phyloP scores from a whole-genome alignment of 2,113 vertebrate species.

The Sander lucioperca region DNA sequence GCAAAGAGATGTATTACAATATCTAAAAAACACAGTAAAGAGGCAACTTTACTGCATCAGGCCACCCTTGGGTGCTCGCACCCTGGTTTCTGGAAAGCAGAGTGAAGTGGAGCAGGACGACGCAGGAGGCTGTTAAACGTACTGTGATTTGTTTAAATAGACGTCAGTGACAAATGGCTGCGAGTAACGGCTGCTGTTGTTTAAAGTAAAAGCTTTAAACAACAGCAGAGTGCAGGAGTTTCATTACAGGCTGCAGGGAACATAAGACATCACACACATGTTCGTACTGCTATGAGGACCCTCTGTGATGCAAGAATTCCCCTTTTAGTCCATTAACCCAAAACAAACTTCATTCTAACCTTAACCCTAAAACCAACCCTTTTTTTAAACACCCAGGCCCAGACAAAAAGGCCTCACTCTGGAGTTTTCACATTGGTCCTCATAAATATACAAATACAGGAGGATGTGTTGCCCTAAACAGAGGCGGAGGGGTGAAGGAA shows the following conservation, averaged over 20 bases:
- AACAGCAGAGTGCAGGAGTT: conserved; percentile 32
- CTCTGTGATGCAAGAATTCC: not conserved
- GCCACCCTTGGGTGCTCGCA: not conserved
- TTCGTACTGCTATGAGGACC: not conserved
- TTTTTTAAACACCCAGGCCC: not conserved
- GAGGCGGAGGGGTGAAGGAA: not conserved
- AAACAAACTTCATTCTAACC: not conserved
- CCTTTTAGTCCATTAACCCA: not conserved
- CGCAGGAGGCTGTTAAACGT: conserved; percentile 30
- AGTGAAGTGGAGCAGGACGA: not conserved
- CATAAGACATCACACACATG: not conserved
- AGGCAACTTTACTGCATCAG: not conserved
- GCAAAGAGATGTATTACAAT: no score
- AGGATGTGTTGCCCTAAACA: no score
- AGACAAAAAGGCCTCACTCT: not conserved
- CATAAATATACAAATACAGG: not conserved
- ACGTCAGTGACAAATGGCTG: conserved; percentile 34
- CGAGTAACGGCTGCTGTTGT: no score
- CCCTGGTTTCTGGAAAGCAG: not conserved
- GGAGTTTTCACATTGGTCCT: no score
- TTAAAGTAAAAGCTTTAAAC: conserved; percentile 56
- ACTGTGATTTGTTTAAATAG: conserved; percentile 30
- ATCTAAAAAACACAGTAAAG: not conserved
- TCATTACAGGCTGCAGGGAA: not conserved
- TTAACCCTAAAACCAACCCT: not conserved